Percentiles rank a stretch among this genome's conserved stretches.
phyloP scores from a whole-genome alignment of 30 jellyfish, hydroid and myxozoan species.

The Hydractinia echinata region DNA sequence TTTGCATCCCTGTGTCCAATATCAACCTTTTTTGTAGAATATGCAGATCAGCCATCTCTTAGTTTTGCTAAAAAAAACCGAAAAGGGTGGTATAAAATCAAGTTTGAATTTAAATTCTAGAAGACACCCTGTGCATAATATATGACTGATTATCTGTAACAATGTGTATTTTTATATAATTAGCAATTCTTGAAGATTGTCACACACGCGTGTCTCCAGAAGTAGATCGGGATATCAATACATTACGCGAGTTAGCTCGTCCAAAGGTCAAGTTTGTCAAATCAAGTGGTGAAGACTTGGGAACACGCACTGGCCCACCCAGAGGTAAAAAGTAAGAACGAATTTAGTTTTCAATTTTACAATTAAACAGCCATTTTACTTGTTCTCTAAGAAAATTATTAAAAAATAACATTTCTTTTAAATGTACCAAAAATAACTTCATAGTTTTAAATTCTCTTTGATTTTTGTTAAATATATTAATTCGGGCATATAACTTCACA shows the following conservation, averaged over 20 bases:
- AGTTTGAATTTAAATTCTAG: no score
- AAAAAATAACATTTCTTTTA: background rate
- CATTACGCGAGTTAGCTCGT: conserved; percentile 6
- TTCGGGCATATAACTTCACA: no score
- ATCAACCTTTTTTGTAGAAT: no score
- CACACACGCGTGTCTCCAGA: conserved; percentile 28
- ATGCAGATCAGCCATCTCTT: no score
- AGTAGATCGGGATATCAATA: conserved; percentile 26
- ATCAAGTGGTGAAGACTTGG: conserved; percentile 19
- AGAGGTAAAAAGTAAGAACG: conserved; percentile 31
- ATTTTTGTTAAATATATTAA: no score
- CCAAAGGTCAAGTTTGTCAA: conserved; percentile 34
- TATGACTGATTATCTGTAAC: no score
- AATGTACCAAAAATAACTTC: no score
- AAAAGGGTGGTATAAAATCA: no score
- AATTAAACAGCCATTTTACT: background rate
- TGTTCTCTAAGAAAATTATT: background rate
- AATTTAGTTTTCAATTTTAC: background rate
- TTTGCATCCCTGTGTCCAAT: no score
- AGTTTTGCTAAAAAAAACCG: no score
- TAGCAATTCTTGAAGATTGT: conserved; percentile 26
- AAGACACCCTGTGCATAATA: background rate
- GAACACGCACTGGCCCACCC: conserved; percentile 46
- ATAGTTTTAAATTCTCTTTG: no score
- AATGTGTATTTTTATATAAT: background rate